Conservation (phyloP, 2,113 vertebrate genomes). For the Ageneiosus marmoratus region DNA sequence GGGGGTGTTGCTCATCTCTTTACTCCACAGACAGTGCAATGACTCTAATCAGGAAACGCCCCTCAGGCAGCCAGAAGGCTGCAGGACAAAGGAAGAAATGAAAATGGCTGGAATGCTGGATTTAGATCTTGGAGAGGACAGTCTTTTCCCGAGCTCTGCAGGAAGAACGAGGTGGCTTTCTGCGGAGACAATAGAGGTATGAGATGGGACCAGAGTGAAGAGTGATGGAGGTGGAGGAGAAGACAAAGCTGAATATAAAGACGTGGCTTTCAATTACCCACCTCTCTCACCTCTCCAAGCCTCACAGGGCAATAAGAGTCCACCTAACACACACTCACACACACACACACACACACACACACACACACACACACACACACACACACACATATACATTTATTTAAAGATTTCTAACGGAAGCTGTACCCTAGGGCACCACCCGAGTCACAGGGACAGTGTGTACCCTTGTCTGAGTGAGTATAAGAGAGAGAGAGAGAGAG, state of each 20-base stretch:
- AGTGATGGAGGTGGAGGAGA: slow-evolving; percentile 43
- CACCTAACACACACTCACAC: neutral
- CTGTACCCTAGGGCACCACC: neutral
- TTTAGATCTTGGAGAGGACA: slow-evolving; percentile 37
- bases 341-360: slow-evolving; percentile 11
- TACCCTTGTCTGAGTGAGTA: neutral
- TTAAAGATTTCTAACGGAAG: neutral
- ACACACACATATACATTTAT: neutral
- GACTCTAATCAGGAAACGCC: slow-evolving; percentile 39
- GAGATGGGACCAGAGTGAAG: slow-evolving; percentile 33
- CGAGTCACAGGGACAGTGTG: neutral
- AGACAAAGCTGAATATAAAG: slow-evolving; percentile 50
- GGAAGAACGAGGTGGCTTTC: slow-evolving; percentile 39
- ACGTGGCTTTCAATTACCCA: slow-evolving; percentile 52
- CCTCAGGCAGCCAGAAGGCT: slow-evolving; percentile 3
- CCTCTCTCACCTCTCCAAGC: slow-evolving; percentile 44
- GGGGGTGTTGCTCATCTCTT: slow-evolving; percentile 3
- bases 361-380: neutral
- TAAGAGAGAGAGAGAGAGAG: neutral
- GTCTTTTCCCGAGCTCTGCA: slow-evolving; percentile 1
- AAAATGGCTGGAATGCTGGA: slow-evolving; percentile 25
- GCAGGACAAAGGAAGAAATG: slow-evolving; percentile 36
- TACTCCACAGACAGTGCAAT: neutral
- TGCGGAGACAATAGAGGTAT: slow-evolving; percentile 40
- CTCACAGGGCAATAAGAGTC: slow-evolving; percentile 36